phyloP scores from a whole-genome alignment of 2,888 invertebrate genomes.

The Eilema depressum region DNA sequence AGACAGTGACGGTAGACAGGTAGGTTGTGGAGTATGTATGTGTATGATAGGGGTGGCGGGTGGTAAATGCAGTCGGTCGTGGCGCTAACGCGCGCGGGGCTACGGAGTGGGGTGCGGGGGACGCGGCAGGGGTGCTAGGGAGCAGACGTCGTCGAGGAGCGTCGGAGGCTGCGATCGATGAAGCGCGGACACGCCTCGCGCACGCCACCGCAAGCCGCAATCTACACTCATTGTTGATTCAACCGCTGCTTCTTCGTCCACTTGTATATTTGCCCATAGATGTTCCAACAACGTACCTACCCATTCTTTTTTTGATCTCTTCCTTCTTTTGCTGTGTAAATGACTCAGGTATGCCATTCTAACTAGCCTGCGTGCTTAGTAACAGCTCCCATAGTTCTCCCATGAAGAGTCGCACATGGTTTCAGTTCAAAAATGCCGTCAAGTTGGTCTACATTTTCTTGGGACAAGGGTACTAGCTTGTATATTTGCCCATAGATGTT shows the following conservation, averaged over 20 bases:
- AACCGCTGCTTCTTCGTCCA: slow-evolving; percentile 58
- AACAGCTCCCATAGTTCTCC: slow-evolving; percentile 98
- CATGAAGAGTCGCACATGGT: slow-evolving; percentile 99
- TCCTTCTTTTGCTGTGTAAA: slow-evolving; percentile 98
- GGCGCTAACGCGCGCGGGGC: slow-evolving; percentile 83
- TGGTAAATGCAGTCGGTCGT: slow-evolving; percentile 86
- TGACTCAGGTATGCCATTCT: slow-evolving; percentile 97
- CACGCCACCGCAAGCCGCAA: slow-evolving; percentile 71
- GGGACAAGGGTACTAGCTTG: slow-evolving; percentile 97
- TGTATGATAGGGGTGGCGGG: slow-evolving; percentile 74
- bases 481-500: slow-evolving; percentile 23
- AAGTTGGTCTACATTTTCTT: slow-evolving; percentile 99
- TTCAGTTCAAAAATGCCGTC: slow-evolving; percentile 99
- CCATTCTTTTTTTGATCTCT: slow-evolving; percentile 95
- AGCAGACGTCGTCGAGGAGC: slow-evolving; percentile 85
- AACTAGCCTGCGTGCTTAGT: slow-evolving; percentile 97
- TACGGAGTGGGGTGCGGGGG: slow-evolving; percentile 46
- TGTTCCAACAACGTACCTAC: neutral
- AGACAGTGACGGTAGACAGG: slow-evolving; percentile 72
- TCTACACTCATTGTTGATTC: slow-evolving; percentile 78
- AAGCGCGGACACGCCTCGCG: slow-evolving; percentile 87
- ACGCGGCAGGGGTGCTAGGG: slow-evolving; percentile 58
- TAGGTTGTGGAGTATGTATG: slow-evolving; percentile 59
- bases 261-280: slow-evolving; percentile 25
- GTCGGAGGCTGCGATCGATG: slow-evolving; percentile 87